Percentiles rank a stretch among this genome's conserved stretches.
These are phyloP conservation scores for Hylia prasina DNA, from an alignment of 2,113 vertebrate species.

Conservation along the genomic window DNA sequence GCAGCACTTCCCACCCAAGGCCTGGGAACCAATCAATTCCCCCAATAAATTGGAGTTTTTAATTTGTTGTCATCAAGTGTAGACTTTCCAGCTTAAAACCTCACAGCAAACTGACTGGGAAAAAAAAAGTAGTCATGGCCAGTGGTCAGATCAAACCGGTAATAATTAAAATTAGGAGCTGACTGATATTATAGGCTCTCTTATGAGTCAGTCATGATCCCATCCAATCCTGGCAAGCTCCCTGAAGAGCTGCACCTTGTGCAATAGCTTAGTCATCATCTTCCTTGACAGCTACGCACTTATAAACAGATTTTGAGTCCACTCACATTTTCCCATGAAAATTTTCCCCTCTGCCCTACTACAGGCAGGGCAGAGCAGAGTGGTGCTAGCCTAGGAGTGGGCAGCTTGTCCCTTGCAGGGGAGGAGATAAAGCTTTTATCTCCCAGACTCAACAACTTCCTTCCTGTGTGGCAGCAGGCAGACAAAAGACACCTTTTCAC, in stretches of 20 bases:
- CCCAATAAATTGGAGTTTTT: not conserved
- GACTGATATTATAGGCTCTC: not conserved
- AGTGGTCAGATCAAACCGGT: not conserved
- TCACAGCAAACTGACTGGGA: not conserved
- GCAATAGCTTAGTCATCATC: conserved; percentile 55
- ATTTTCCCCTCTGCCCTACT: not conserved
- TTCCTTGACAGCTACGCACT: conserved; percentile 20
- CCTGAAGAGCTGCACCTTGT: not conserved
- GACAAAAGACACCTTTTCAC: conserved; percentile 16
- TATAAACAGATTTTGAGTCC: not conserved
- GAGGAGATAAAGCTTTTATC: not conserved
- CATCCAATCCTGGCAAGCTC: not conserved
- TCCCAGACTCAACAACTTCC: conserved; percentile 38
- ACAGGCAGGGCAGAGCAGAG: not conserved
- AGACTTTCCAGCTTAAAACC: not conserved
- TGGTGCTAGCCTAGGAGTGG: not conserved
- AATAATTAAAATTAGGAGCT: not conserved
- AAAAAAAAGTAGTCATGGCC: not conserved
- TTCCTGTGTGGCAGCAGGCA: not conserved
- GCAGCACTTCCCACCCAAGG: not conserved
- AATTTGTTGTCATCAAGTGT: accelerated
- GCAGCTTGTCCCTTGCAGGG: not conserved
- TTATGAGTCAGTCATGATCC: not conserved
- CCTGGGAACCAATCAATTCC: not conserved
- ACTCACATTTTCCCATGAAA: conserved; percentile 3